Percentiles rank a stretch among this genome's conserved stretches.
These are phyloP conservation scores for Microchrysa polita DNA, from an alignment of 2,888 invertebrate genomes.

Conservation along the genomic window DNA sequence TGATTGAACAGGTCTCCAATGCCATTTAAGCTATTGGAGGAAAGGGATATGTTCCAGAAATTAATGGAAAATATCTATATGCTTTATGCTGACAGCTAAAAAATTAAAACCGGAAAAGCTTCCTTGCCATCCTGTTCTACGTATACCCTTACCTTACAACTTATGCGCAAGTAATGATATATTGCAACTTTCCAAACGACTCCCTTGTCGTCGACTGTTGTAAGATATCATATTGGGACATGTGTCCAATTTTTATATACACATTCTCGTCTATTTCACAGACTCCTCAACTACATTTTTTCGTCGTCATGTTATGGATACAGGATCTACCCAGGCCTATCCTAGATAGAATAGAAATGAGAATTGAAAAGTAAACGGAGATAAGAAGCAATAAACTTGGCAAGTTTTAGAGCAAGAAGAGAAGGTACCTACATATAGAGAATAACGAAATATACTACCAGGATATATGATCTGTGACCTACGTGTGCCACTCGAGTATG, in stretches of 20 bases:
- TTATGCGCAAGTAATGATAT: constrained; percentile 44
- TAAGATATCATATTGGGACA: constrained; percentile 48
- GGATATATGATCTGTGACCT: constrained; percentile 46
- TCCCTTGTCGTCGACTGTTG: constrained; percentile 44
- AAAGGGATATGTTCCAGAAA: too few relatives aligned
- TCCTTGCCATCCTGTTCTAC: too few relatives aligned
- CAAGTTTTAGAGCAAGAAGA: constrained; percentile 13
- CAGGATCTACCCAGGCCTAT: constrained; percentile 3
- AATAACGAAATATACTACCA: constrained; percentile 14
- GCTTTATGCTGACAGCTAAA: too few relatives aligned
- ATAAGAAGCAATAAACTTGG: constrained; percentile 43
- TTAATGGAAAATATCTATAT: too few relatives aligned
- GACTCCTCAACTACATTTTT: constrained; percentile 27
- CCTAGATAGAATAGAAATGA: constrained; percentile 7
- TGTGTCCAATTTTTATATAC: constrained; percentile 50
- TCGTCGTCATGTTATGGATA: neutral
- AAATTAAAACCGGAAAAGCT: too few relatives aligned
- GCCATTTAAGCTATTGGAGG: too few relatives aligned
- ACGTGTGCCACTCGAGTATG: constrained; percentile 42
- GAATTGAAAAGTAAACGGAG: constrained; percentile 28
- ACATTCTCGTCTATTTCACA: constrained; percentile 42
- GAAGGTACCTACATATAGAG: too few relatives aligned
- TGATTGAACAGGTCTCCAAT: too few relatives aligned
- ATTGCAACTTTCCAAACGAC: constrained; percentile 47
- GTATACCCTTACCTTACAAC: too few relatives aligned